These are phyloP conservation scores for Agelas oroides DNA, from an alignment of 37 sponge, comb jelly and placozoan genomes.

Conservation along the genomic window DNA sequence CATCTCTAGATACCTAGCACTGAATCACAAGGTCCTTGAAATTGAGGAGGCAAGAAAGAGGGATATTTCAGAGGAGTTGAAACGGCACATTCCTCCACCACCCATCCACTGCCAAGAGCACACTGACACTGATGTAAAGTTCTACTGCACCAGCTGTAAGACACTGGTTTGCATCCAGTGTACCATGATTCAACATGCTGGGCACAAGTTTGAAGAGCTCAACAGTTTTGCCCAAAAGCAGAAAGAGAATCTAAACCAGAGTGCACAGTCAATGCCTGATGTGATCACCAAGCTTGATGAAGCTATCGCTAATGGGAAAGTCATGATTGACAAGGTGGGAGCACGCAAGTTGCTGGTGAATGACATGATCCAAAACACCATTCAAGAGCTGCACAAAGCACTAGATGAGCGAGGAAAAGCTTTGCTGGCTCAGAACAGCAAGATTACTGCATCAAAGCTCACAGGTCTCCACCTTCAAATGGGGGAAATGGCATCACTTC, in stretches of 20 bases:
- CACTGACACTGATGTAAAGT: background rate
- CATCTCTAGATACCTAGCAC: background rate
- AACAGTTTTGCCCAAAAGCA: background rate
- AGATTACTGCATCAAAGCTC: background rate
- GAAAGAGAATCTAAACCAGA: background rate
- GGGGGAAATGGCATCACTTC: conserved; percentile 10
- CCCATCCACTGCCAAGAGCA: background rate
- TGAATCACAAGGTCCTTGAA: background rate
- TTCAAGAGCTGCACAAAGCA: background rate
- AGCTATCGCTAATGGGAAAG: background rate
- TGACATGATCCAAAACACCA: background rate
- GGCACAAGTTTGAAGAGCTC: conserved; percentile 11
- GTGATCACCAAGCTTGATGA: conserved; percentile 1
- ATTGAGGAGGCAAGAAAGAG: background rate
- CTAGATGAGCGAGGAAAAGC: conserved; percentile 5
- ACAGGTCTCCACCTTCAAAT: background rate
- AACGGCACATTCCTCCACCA: background rate
- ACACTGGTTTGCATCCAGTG: conserved; percentile 16
- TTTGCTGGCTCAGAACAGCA: background rate
- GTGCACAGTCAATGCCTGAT: background rate
- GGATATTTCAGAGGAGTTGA: background rate
- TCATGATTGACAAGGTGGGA: background rate
- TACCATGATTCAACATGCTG: conserved; percentile 2
- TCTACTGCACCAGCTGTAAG: conserved; percentile 6
- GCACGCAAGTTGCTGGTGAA: background rate